Conservation (phyloP, 2,113 vertebrate species). For the Cyrtonyx montezumae region DNA sequence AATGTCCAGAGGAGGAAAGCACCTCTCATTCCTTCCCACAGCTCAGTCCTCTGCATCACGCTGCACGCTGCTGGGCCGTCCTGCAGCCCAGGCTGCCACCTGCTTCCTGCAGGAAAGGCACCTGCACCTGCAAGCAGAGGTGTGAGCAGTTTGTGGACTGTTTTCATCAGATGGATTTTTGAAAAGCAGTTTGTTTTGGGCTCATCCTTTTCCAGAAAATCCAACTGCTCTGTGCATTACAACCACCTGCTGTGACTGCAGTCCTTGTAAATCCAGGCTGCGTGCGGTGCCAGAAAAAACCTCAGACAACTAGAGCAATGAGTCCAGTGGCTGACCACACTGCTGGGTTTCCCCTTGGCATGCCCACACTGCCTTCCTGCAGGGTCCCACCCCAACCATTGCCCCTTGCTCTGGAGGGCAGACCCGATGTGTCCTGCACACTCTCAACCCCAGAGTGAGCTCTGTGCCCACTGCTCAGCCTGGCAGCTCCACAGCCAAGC, state of each 20-base stretch:
- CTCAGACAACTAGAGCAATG: accelerated
- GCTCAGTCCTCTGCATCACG: background rate
- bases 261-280: background rate
- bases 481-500: background rate
- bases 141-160: background rate
- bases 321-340: background rate
- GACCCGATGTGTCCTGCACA: background rate
- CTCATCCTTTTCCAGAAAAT: background rate
- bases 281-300: background rate
- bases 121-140: background rate
- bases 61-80: background rate
- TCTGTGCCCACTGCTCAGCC: background rate
- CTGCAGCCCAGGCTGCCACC: background rate
- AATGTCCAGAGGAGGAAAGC: background rate
- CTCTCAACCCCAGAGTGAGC: too few species aligned
- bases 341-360: accelerated
- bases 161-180: background rate
- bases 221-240: background rate
- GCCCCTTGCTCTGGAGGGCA: accelerated
- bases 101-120: background rate
- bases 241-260: accelerated
- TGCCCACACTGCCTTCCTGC: accelerated
- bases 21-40: background rate
- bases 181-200: background rate
- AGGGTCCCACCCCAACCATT: accelerated